Evolutionary conservation across 1,140 invertebrate genomes (phyloP), one percentile per base, ranked within the genome.

Genomic region (Ceratina japonica): DNA sequence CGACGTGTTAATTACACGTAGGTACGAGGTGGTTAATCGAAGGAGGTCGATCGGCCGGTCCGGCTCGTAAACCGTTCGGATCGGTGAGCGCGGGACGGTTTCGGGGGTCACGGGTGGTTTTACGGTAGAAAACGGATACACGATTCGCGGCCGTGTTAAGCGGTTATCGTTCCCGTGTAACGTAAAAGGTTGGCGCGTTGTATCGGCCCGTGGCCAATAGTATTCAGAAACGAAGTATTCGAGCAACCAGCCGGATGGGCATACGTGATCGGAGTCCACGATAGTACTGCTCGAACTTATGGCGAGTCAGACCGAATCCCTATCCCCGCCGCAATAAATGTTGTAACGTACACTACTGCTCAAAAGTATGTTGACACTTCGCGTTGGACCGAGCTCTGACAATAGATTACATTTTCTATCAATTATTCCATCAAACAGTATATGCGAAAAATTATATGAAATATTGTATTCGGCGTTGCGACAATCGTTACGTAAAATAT

Each of bases 1-100:
- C 77, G 74, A 85, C 74, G 83, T 85, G 83, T 86, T 86, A 86
- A 86, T 86, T 85, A 80, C 83, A 71, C 68, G 56, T 58, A 15
- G 27, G 12, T 49, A 27, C 56, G 75, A 37, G 58, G 62, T 22
- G 56, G 73, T 37, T 86, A 85, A 86, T 86, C 84, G 71, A 86
- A 80, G 51, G 77, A 71, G 84, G 83, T 80, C 84, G 76, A 85
- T 85, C 80, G 83, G 74, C 44, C 49, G 22, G 75, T 70, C n/a
- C 71, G 18, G 37, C 49, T 83, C 74, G 74, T 82, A 84, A 86
- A 84, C 27, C 59, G 59, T 27, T 15, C 12, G 24, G 20, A 2
- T 52, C 37, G 58, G 61, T 13, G 20, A 15, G 79, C 72, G 80
- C 59, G 58, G 70, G 65, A 31, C 56, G 64, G 70, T 56, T 66